phyloP scores from a whole-genome alignment of 2,113 vertebrate genomes.

The Cyprinus carpio region DNA sequence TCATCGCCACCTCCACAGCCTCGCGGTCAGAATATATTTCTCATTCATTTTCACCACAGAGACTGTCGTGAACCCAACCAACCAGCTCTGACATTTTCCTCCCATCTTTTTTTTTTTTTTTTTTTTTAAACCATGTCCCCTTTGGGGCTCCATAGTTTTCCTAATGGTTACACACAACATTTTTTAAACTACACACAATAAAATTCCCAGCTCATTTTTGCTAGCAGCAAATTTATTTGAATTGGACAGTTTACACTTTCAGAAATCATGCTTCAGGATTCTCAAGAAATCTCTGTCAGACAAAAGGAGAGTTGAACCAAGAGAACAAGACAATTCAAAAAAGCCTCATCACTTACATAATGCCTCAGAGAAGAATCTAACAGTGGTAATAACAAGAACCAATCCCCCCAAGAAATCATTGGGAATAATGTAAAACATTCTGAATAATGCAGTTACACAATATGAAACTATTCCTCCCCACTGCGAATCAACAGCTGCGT shows the following conservation, averaged over 20 bases:
- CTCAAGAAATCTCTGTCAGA: slow-evolving; percentile 62
- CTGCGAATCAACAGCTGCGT: slow-evolving; percentile 70
- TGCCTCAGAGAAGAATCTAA: slow-evolving; percentile 57
- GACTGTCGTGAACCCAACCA: neutral
- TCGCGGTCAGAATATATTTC: neutral
- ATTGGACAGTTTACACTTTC: slow-evolving; percentile 73
- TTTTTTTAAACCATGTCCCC: too few relatives aligned
- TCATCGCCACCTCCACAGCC: neutral
- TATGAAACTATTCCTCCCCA: slow-evolving; percentile 52
- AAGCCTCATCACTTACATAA: slow-evolving; percentile 63
- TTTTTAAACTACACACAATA: too few relatives aligned
- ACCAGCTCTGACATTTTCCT: neutral
- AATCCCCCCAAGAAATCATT: slow-evolving; percentile 32
- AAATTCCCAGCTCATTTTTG: neutral
- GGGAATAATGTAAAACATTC: slow-evolving; percentile 66
- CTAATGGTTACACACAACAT: too few relatives aligned
- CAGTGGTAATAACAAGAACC: slow-evolving; percentile 39
- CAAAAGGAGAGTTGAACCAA: slow-evolving; percentile 55
- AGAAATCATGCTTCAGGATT: slow-evolving; percentile 74
- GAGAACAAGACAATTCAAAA: slow-evolving; percentile 62
- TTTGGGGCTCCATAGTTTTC: too few relatives aligned
- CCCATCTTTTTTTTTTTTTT: too few relatives aligned
- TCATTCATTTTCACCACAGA: neutral
- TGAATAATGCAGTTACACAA: slow-evolving; percentile 51
- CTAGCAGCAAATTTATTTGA: slow-evolving; percentile 75